Base-by-base conservation (phyloP, 2,888 invertebrate species). In the Lasius platythorax region DNA sequence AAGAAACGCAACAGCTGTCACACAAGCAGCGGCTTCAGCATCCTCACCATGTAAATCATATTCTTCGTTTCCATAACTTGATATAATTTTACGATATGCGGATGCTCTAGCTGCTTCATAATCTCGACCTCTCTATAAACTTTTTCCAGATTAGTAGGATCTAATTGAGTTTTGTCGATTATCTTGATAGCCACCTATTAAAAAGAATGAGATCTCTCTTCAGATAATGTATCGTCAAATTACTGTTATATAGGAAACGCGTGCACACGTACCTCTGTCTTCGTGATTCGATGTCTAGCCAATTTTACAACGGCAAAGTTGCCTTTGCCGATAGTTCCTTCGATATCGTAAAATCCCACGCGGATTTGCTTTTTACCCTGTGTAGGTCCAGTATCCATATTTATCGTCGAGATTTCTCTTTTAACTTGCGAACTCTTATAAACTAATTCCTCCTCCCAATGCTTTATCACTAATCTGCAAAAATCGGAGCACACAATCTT, bases 261-360 rank as follows among this genome's bases (percentile, higher is more conserved):
- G 15, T 33, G 58, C 5, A 66, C 73, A 83, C 72, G 96, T 96
- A 99, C 99, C 98, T 99, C 99, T 95, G 99, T 99, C 96, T 99
- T 99, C 92, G 99, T 99, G 95, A 99, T 98, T 95, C 98, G 97
- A 96, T 99, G 99, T 95, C 98, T 97, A 92, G 99, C 99, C 95
- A 99, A 96, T 96, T 99, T 99, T 93, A 99, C 99, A 92, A 99
- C 99, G 91, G 99, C 99, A 96, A 99, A 99, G 96, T 99, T 99
- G 79, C 99, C 99, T 95, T 99, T 99, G 93, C 99, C 99, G 94
- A 99, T 99, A 93, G 99, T 99, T 94, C 98, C 97, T 95, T 99
- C 99, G 95, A 99, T 98, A 95, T 99, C 99, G 96, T 99, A 99
- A 96, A 99, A 99, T 92, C 99, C 99, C 94, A 99, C 98, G 93